These are phyloP conservation scores for Murina feae DNA, from an alignment of 2,113 vertebrate species.

Conservation along the genomic window DNA sequence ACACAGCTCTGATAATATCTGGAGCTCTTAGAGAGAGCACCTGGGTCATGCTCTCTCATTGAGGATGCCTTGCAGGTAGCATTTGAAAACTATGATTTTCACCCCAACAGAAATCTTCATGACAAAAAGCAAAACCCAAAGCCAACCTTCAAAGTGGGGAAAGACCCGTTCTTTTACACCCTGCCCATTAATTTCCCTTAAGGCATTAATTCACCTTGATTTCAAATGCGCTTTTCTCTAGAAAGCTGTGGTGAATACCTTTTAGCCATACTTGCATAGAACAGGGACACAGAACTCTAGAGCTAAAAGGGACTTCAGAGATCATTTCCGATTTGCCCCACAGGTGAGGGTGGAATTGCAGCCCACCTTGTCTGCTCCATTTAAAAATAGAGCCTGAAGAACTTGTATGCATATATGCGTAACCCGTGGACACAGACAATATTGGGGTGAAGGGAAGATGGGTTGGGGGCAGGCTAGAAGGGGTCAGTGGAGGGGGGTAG, in stretches of 20 bases:
- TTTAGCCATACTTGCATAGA: not conserved
- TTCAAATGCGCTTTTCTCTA: not conserved
- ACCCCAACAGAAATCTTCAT: not conserved
- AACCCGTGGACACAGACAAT: too few species aligned
- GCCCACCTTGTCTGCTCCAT: not conserved
- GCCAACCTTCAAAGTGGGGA: not conserved
- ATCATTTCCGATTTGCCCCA: not conserved
- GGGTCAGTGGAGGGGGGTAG: too few species aligned
- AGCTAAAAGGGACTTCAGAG: not conserved
- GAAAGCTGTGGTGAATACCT: not conserved
- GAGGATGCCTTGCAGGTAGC: not conserved
- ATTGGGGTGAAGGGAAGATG: too few species aligned
- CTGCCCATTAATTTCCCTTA: not conserved
- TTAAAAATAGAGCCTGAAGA: not conserved
- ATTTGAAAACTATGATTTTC: slow-evolving; percentile 16
- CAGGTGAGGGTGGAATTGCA: not conserved
- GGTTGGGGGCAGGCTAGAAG: too few species aligned
- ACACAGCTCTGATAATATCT: not conserved
- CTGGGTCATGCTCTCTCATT: not conserved
- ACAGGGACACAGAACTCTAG: not conserved
- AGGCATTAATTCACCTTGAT: not conserved
- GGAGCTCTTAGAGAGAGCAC: not conserved
- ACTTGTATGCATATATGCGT: too few species aligned
- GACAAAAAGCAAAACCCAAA: not conserved
- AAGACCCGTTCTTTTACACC: not conserved